phyloP scores from a whole-genome alignment of 2,113 vertebrate species.

The Parus major region DNA sequence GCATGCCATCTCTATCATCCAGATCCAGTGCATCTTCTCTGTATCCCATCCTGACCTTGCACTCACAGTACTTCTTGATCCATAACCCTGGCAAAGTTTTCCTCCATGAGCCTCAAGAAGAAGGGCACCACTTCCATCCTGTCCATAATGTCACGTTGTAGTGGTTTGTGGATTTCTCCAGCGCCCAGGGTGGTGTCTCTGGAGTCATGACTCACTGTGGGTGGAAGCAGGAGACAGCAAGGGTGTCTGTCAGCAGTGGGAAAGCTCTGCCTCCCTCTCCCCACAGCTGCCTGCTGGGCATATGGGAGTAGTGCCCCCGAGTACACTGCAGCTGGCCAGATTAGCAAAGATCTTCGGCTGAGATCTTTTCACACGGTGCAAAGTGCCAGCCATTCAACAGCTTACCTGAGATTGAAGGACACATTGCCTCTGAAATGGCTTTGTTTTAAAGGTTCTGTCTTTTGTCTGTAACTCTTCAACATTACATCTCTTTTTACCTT shows the following conservation, averaged over 20 bases:
- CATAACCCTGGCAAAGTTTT: background rate
- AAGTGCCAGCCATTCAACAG: slow-evolving; percentile 25
- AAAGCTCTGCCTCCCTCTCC: slow-evolving; percentile 1
- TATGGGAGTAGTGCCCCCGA: background rate
- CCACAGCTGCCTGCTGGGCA: background rate
- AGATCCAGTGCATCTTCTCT: background rate
- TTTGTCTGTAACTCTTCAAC: background rate
- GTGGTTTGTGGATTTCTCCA: background rate
- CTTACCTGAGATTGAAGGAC: slow-evolving; percentile 49
- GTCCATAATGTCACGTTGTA: background rate
- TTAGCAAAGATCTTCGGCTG: slow-evolving; percentile 30
- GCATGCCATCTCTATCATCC: rapidly evolving
- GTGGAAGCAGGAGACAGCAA: background rate
- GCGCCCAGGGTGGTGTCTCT: background rate
- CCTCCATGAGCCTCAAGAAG: background rate
- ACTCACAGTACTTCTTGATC: background rate
- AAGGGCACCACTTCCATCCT: background rate
- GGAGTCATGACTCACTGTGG: background rate
- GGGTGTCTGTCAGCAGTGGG: background rate
- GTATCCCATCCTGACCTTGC: background rate
- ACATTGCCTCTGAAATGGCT: slow-evolving; percentile 33
- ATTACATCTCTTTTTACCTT: slow-evolving; percentile 15
- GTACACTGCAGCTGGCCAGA: rapidly evolving
- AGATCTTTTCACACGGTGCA: slow-evolving; percentile 57
- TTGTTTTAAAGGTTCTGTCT: slow-evolving; percentile 33